Conservation (phyloP, 1,140 invertebrate genomes). For the Latrodectus geometricus region DNA sequence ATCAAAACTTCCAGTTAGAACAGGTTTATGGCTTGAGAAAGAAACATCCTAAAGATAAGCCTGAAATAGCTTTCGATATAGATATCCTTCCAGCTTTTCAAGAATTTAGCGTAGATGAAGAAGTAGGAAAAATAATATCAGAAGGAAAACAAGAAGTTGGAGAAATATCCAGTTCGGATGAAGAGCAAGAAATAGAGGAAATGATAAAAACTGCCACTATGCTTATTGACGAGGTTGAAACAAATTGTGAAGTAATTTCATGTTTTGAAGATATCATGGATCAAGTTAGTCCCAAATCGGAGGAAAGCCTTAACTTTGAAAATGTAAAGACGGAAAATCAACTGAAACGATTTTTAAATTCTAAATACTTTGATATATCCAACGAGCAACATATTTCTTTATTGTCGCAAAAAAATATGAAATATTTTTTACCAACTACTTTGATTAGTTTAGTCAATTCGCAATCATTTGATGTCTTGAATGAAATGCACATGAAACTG, state of each 20-base stretch:
- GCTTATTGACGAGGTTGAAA: neutral
- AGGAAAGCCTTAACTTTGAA: neutral
- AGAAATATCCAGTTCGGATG: neutral
- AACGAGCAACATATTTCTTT: neutral
- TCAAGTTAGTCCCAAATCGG: neutral
- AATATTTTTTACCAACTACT: neutral
- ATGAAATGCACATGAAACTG: conserved; percentile 27
- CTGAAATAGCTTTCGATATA: neutral
- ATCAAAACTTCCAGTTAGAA: conserved; percentile 41
- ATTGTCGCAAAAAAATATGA: conserved; percentile 6
- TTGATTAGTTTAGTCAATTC: conserved; percentile 32
- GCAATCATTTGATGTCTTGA: neutral
- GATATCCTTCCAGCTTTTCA: neutral
- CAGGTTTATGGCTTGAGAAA: conserved; percentile 27
- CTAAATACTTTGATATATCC: conserved; percentile 18
- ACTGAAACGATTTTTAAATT: neutral
- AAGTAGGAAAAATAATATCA: neutral
- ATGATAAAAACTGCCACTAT: neutral
- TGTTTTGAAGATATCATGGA: conserved; percentile 17
- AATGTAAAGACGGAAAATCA: neutral
- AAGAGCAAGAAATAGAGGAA: neutral
- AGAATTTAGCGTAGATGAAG: conserved; percentile 7
- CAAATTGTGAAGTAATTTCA: neutral
- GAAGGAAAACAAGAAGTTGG: neutral
- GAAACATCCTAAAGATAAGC: neutral